A percentile compares a stretch with the other conserved stretches of the same genome.
phyloP scores from a whole-genome alignment of 2,797 vertebrate species.

The Heliangelus exortis region DNA sequence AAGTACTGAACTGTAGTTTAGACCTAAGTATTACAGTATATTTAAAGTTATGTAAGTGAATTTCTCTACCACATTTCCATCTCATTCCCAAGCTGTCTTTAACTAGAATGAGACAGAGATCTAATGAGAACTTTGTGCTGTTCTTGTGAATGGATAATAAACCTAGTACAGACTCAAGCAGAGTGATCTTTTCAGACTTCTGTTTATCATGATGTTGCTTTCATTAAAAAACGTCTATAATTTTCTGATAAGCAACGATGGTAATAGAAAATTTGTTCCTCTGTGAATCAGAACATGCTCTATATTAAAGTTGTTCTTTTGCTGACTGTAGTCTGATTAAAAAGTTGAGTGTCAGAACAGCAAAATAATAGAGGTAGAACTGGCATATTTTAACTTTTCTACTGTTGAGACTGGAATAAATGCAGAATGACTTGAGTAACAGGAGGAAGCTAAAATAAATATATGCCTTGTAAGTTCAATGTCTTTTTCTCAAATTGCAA shows the following conservation, averaged over 20 bases:
- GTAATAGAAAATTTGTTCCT: background rate
- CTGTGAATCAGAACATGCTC: background rate
- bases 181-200: background rate
- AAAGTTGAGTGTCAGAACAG: background rate
- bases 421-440: background rate
- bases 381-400: background rate
- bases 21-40: background rate
- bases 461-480: background rate
- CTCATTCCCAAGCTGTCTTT: background rate
- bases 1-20: background rate
- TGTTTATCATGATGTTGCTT: background rate
- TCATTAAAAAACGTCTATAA: background rate
- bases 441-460: background rate
- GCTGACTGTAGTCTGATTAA: background rate
- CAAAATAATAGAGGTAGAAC: background rate
- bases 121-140: background rate
- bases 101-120: background rate
- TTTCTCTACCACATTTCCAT: background rate
- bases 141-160: background rate
- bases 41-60: background rate
- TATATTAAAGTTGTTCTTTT: background rate
- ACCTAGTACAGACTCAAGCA: background rate
- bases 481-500: constrained; percentile 34
- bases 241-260: background rate
- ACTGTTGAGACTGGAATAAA: background rate